phyloP scores from a whole-genome alignment of 2,888 invertebrate species.

The Patella depressa region DNA sequence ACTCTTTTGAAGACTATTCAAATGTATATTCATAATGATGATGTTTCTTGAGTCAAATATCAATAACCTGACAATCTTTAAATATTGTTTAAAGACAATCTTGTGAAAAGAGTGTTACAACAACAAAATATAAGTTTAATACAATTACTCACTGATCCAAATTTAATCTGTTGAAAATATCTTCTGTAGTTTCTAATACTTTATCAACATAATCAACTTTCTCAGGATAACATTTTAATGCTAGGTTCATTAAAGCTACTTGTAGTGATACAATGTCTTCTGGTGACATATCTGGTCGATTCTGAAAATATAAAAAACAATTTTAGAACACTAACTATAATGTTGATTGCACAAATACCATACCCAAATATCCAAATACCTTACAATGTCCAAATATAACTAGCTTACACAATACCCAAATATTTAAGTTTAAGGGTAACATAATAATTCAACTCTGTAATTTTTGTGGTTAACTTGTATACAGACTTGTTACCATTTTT shows the following conservation, averaged over 20 bases:
- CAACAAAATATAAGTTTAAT: not conserved
- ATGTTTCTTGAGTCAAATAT: too few species aligned
- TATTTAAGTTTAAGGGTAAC: not conserved
- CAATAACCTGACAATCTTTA: too few species aligned
- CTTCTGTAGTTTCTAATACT: constrained; percentile 90
- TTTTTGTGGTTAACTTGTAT: too few species aligned
- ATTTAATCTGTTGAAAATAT: constrained; percentile 90
- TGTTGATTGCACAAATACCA: not conserved
- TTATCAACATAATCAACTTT: constrained; percentile 95
- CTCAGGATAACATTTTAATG: constrained; percentile 96
- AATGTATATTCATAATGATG: too few species aligned
- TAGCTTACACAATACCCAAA: not conserved
- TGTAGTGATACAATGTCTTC: constrained; percentile 97
- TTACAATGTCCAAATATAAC: not conserved
- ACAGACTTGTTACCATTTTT: not conserved
- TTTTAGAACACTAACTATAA: not conserved
- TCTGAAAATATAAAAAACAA: constrained; percentile 74
- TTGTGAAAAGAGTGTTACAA: not conserved
- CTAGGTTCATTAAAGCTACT: constrained; percentile 91
- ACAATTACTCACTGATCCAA: constrained; percentile 79
- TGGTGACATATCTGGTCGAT: constrained; percentile 92
- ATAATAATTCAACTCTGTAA: too few species aligned
- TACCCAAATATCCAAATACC: too few species aligned
- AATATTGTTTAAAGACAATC: not conserved
- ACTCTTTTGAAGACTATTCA: too few species aligned